Evolutionary conservation across 2,888 invertebrate genomes (phyloP).

Genomic region (Sylvicola cinctus): DNA sequence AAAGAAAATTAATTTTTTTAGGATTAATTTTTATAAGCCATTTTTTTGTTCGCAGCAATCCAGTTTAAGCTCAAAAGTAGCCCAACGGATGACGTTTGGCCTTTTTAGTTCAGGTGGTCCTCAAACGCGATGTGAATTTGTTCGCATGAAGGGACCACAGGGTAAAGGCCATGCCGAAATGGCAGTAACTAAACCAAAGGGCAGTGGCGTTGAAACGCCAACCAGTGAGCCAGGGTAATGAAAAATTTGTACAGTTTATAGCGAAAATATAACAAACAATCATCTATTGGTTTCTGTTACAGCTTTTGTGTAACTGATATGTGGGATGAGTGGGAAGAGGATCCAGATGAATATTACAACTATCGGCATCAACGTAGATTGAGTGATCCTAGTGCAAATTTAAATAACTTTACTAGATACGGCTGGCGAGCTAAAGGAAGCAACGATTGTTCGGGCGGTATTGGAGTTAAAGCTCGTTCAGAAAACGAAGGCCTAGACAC

Average conservation of each 20-base stretch:
- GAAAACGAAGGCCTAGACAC: constrained; percentile 83
- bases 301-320: constrained; percentile 58
- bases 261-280: no score
- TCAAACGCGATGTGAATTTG: constrained; percentile 82
- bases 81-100: constrained; percentile 88
- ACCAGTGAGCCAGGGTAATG: constrained; percentile 62
- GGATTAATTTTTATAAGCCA: neutral
- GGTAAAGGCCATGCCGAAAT: constrained; percentile 96
- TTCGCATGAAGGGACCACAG: constrained; percentile 93
- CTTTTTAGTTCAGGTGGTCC: constrained; percentile 55
- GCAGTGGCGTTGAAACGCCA: constrained; percentile 86
- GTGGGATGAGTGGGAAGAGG: constrained; percentile 86
- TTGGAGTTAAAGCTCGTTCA: constrained; percentile 59
- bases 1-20: neutral
- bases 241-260: neutral
- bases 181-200: constrained; percentile 84
- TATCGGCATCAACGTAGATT: constrained; percentile 57
- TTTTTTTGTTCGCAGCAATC: constrained; percentile 40
- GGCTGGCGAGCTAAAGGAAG: constrained; percentile 47
- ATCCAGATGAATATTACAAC: constrained; percentile 64
- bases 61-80: constrained; percentile 82
- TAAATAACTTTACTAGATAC: constrained; percentile 65
- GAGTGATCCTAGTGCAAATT: constrained; percentile 84
- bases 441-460: neutral
- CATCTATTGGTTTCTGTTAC: constrained; percentile 5